These are phyloP conservation scores for Chamaea fasciata DNA, from an alignment of 2,113 vertebrate genomes.

Conservation along the genomic window DNA sequence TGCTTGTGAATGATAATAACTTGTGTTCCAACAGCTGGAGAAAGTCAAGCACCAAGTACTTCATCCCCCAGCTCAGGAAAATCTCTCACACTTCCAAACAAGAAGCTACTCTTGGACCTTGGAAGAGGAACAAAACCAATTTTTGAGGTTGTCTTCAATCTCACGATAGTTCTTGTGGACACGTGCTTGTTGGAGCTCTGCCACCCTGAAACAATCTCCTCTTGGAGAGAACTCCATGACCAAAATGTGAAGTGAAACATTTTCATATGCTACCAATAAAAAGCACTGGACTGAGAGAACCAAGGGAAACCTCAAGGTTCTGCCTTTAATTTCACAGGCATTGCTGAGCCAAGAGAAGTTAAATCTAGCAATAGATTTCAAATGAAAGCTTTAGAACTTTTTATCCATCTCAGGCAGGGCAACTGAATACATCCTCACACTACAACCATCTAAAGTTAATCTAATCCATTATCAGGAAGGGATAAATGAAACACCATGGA, in stretches of 20 bases:
- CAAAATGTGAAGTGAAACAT: background rate
- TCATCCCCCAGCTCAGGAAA: background rate
- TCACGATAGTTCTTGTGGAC: background rate
- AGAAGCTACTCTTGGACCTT: background rate
- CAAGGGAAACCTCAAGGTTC: constrained; percentile 25
- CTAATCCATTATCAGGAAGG: background rate
- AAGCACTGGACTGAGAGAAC: background rate
- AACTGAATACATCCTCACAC: background rate
- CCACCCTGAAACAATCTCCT: background rate
- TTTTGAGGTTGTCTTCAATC: background rate
- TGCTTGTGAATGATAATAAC: background rate
- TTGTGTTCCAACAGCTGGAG: background rate
- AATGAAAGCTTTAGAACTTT: constrained; percentile 2
- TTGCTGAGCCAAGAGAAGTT: constrained; percentile 13
- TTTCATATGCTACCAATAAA: constrained; percentile 27
- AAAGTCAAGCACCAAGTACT: background rate
- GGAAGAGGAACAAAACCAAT: background rate
- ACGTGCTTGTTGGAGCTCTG: background rate
- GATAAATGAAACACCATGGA: background rate
- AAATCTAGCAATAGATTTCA: background rate
- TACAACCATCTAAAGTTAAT: background rate
- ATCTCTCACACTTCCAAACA: background rate
- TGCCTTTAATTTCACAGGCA: constrained; percentile 41
- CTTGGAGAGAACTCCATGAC: background rate
- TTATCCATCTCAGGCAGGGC: background rate